Conservation (phyloP, 2,797 vertebrate genomes). For the Gouania willdenowi region DNA sequence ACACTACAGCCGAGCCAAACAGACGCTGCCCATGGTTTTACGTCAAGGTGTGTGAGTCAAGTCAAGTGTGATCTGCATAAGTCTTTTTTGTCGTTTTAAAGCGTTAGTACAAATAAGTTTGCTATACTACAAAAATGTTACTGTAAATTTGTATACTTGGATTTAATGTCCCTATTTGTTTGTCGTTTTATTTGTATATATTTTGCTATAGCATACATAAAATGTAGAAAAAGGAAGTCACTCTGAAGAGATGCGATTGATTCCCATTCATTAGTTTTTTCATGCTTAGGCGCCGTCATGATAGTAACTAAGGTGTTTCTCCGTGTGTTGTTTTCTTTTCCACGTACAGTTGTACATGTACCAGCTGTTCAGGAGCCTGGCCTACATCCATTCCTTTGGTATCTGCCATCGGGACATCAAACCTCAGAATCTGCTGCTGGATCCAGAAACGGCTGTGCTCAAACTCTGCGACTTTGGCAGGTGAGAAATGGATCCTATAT, state of each 20-base stretch:
- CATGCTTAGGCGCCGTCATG: too few relatives aligned
- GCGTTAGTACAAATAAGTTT: too few relatives aligned
- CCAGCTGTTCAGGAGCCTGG: slow-evolving; percentile 99
- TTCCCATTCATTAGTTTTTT: too few relatives aligned
- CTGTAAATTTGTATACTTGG: too few relatives aligned
- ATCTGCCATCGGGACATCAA: slow-evolving; percentile 99
- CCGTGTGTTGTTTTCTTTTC: slow-evolving; percentile 15
- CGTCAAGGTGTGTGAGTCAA: slow-evolving; percentile 88
- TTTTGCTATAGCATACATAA: too few relatives aligned
- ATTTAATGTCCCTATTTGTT: too few relatives aligned
- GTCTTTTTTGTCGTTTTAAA: too few relatives aligned
- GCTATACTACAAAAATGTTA: too few relatives aligned
- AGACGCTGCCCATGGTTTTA: slow-evolving; percentile 98
- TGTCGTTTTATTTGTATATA: too few relatives aligned
- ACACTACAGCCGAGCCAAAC: slow-evolving; percentile 99
- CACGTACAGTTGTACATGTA: slow-evolving; percentile 94
- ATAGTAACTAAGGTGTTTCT: slow-evolving; percentile 17
- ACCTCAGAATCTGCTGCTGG: slow-evolving; percentile 98
- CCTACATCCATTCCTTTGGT: slow-evolving; percentile 99
- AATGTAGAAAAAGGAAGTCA: too few relatives aligned
- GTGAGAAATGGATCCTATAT: slow-evolving; percentile 57
- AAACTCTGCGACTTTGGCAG: slow-evolving; percentile 99
- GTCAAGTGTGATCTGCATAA: too few relatives aligned
- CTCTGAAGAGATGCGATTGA: too few relatives aligned
- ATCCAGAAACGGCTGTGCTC: slow-evolving; percentile 97